Base-by-base conservation (phyloP, 2,113 vertebrate genomes). In the Eudyptes chrysolophus region DNA sequence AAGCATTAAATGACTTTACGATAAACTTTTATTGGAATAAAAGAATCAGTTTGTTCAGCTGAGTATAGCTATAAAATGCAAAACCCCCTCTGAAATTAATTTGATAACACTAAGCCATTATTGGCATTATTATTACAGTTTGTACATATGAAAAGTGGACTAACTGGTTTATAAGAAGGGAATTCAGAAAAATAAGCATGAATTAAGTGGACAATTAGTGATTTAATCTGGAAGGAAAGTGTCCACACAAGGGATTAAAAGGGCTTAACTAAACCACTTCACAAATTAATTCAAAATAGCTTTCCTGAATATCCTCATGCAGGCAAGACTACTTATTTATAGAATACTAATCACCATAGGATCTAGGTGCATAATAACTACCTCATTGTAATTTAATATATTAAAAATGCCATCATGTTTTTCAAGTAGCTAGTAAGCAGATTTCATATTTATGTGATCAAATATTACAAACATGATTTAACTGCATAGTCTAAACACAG, bases 201-300 rank as follows among this genome's bases (percentile, higher is more conserved):
- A 95, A 83, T 77, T 91, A 89, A 85, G 71, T 49, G 54, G 38
- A 90, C 66, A 95, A 61, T 90, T 96, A 92, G 58, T 54, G 34
- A 69, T 46, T 93, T 94, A 83, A 94, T 92, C 79, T 77, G 48
- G 49, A 93, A 94, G 49, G 30, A 72, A 92, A 80, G 16, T 26
- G 10, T 54, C 83, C 82, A 77, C 62, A 80, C 36, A 74, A 65
- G 68, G 62, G 36, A 88, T 92, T 92, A 84, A 90, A 79, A 44
- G 42, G 36, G 8, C 1, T 70, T 88, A 83, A 77, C 57, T 34
- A 87, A 94, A 48, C 77, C 60, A 64, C n/a, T 95, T 81, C 57
- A 80, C 62, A 96, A 94, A 90, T 87, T 74, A 76, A 90, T 84
- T 95, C 60, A 72, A 77, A 92, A 88, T 46, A 76, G 66, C 3